A percentile compares a stretch with the other conserved stretches of the same genome.
Conservation (phyloP, 1,140 invertebrate genomes). For the Brachionus sp. region DNA sequence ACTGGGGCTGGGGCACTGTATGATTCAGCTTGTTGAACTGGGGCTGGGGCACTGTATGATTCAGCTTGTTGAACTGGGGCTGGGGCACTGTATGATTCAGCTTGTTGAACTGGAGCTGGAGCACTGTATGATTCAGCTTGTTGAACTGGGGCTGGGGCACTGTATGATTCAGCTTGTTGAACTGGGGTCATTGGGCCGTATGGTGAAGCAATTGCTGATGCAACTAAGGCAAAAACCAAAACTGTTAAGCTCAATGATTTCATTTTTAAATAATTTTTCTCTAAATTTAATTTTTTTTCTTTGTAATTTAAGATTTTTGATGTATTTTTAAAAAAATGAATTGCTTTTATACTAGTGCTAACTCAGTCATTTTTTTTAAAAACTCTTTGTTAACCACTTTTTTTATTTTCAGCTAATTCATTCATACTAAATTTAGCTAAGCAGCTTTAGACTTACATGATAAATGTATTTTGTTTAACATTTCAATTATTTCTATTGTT, state of each 20-base stretch:
- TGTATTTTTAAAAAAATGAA: no score
- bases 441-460: no score
- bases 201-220: not conserved
- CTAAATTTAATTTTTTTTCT: not conserved
- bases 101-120: not conserved
- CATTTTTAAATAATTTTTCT: not conserved
- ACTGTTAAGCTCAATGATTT: not conserved
- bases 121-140: not conserved
- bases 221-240: not conserved
- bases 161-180: not conserved
- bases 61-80: not conserved
- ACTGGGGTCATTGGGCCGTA: not conserved
- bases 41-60: not conserved
- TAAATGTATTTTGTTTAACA: no score
- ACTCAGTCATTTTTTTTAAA: no score
- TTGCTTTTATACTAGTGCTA: no score
- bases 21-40: not conserved
- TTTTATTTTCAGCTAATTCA: no score
- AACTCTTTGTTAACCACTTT: no score
- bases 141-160: not conserved
- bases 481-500: no score
- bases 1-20: no score
- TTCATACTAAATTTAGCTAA: no score
- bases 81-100: not conserved
- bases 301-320: no score